These are phyloP conservation scores for Sus scrofa DNA, from an alignment of 2,113 vertebrate genomes.

Conservation along the genomic window T2T-Sscrofa CM000820.6:91104001-91104500, in stretches of 20 bases:
- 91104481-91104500: background rate
- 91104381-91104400: background rate
- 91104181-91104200: background rate
- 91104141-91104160: background rate
- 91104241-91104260: background rate
- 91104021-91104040: slow-evolving; percentile 4
- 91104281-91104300: background rate
- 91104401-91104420: background rate
- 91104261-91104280: background rate
- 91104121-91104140: background rate
- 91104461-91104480: background rate
- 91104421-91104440: background rate
- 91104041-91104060: background rate
- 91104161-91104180: background rate
- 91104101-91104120: slow-evolving; percentile 46
- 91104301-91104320: slow-evolving; percentile 2
- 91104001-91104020: background rate
- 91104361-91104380: background rate
- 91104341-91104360: background rate
- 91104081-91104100: background rate
- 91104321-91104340: background rate
- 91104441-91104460: background rate
- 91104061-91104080: slow-evolving; percentile 22
- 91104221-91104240: background rate
- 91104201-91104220: background rate